Evolutionary conservation across 2,113 vertebrate species (phyloP).

Genomic region (Melospiza georgiana): DNA sequence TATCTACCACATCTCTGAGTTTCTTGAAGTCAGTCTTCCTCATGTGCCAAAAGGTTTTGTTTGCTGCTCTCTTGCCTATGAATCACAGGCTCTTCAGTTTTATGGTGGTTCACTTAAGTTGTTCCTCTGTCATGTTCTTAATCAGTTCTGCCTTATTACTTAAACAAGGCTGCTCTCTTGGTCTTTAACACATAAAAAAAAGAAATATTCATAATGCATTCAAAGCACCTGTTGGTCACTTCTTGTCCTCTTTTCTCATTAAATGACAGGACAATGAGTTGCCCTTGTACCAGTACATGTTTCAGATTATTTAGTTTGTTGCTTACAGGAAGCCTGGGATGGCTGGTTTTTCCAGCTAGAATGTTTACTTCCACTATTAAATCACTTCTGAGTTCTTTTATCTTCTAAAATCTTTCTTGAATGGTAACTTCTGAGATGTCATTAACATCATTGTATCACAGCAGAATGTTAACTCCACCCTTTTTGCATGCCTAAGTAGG

Average conservation of each 20-base stretch:
- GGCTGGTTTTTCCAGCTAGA: background rate
- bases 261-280: background rate
- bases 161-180: background rate
- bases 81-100: background rate
- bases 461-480: background rate
- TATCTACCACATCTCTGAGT: background rate
- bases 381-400: background rate
- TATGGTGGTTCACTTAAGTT: background rate
- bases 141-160: background rate
- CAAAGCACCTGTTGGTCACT: background rate
- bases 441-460: background rate
- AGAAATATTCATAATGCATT: background rate
- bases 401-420: background rate
- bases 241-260: background rate
- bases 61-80: background rate
- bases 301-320: background rate
- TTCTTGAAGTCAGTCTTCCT: background rate
- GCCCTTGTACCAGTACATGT: background rate
- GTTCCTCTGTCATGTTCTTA: background rate
- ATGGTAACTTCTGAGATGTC: background rate
- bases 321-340: background rate
- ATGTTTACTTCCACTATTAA: background rate
- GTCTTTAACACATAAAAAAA: background rate
- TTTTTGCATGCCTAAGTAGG: background rate
- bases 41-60: background rate